These are phyloP conservation scores for Pygoscelis adeliae DNA, from an alignment of 2,113 vertebrate species.

Conservation along the genomic window DNA sequence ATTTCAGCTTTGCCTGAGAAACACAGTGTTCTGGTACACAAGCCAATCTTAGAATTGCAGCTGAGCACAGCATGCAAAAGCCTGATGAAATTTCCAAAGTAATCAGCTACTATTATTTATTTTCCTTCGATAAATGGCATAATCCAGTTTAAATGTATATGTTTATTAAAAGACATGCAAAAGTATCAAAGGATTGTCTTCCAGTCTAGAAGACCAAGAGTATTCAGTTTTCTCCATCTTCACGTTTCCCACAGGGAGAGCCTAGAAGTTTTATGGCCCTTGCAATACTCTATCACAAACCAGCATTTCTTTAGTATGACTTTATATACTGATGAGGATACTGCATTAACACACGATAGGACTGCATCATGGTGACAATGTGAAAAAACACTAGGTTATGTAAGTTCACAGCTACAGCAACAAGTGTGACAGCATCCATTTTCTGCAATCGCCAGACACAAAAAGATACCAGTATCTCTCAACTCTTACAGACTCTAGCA, in stretches of 20 bases:
- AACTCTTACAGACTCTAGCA: not conserved
- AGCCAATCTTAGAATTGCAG: not conserved
- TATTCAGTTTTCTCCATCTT: rapidly evolving
- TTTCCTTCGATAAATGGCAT: not conserved
- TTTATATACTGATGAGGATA: not conserved
- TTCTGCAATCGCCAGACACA: not conserved
- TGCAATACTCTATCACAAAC: not conserved
- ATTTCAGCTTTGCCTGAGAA: not conserved
- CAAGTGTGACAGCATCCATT: not conserved
- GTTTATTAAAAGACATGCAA: not conserved
- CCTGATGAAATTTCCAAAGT: not conserved
- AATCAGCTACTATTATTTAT: not conserved
- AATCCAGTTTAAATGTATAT: not conserved
- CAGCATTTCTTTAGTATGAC: not conserved
- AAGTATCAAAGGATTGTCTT: not conserved
- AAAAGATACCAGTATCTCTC: not conserved
- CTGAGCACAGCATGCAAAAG: not conserved
- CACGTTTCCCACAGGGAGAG: not conserved
- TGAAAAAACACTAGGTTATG: not conserved
- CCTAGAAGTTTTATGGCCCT: not conserved
- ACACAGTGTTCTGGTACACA: not conserved
- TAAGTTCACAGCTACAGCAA: not conserved
- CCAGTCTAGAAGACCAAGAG: not conserved
- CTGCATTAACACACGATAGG: rapidly evolving
- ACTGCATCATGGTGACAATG: not conserved